A percentile compares a stretch with the other conserved stretches of the same genome.
Evolutionary conservation across 2,113 vertebrate species (phyloP).

Genomic region (Marmota monax): DNA sequence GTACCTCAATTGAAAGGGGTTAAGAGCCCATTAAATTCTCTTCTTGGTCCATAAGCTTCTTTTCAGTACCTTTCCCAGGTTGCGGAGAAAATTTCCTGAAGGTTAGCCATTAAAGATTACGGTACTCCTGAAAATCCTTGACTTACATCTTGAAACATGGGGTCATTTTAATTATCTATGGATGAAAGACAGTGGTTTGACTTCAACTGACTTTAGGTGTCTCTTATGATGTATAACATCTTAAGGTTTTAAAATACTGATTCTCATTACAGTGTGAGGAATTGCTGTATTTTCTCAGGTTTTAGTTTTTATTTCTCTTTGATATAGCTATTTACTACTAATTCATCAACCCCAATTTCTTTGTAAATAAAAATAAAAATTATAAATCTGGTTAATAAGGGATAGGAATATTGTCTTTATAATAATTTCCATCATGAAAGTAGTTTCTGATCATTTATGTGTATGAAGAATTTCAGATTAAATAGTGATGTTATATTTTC

Average conservation of each 20-base stretch:
- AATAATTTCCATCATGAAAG: background rate
- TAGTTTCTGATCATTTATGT: background rate
- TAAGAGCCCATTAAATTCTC: constrained; percentile 82
- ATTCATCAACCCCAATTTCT: background rate
- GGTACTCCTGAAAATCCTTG: constrained; percentile 74
- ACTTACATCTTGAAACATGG: constrained; percentile 71
- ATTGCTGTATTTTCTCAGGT: constrained; percentile 24
- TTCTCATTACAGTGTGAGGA: constrained; percentile 42
- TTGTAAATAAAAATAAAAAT: background rate
- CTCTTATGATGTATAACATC: constrained; percentile 62
- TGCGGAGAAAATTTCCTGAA: constrained; percentile 78
- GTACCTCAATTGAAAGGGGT: constrained; percentile 76
- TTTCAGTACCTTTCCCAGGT: constrained; percentile 69
- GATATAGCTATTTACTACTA: constrained; percentile 4
- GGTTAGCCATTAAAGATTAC: constrained; percentile 75
- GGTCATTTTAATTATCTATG: constrained; percentile 71
- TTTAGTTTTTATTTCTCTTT: constrained; percentile 44
- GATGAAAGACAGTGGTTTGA: constrained; percentile 69
- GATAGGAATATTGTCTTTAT: background rate
- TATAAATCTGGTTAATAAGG: background rate
- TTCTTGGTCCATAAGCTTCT: constrained; percentile 77
- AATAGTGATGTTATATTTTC: background rate
- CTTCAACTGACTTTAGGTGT: constrained; percentile 35
- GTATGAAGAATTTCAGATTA: background rate
- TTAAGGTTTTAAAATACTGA: constrained; percentile 58